Evolutionary conservation across 2,113 vertebrate genomes (phyloP).

Genomic region (Penelope pileata): DNA sequence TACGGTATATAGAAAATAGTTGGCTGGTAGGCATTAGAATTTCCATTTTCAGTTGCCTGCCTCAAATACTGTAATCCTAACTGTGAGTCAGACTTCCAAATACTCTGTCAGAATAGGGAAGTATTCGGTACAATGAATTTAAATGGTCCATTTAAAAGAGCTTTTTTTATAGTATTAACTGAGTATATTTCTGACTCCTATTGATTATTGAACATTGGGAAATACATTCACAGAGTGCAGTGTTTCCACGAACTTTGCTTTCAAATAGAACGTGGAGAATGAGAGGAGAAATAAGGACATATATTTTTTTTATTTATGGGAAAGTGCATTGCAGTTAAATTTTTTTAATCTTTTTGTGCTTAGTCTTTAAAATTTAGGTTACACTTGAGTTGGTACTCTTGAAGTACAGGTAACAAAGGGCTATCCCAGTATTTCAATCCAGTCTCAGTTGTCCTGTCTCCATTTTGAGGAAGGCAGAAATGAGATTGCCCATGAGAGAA

Average conservation of each 20-base stretch:
- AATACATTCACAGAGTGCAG: neutral
- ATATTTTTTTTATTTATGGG: neutral
- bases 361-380: neutral
- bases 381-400: neutral
- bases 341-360: neutral
- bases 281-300: neutral
- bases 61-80: slow-evolving; percentile 50
- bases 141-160: slow-evolving; percentile 38
- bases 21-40: slow-evolving; percentile 27
- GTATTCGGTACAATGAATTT: slow-evolving; percentile 28
- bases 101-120: slow-evolving; percentile 39
- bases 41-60: slow-evolving; percentile 48
- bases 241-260: neutral
- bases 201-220: neutral
- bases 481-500: neutral
- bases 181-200: neutral
- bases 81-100: slow-evolving; percentile 68
- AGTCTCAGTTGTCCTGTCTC: neutral
- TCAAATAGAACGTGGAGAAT: neutral
- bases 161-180: neutral
- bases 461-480: neutral
- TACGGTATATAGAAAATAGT: slow-evolving; percentile 23
- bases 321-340: neutral
- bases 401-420: neutral
- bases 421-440: accelerated